Evolutionary conservation across 2,113 vertebrate species (phyloP).

Genomic region (Suricata suricatta): DNA sequence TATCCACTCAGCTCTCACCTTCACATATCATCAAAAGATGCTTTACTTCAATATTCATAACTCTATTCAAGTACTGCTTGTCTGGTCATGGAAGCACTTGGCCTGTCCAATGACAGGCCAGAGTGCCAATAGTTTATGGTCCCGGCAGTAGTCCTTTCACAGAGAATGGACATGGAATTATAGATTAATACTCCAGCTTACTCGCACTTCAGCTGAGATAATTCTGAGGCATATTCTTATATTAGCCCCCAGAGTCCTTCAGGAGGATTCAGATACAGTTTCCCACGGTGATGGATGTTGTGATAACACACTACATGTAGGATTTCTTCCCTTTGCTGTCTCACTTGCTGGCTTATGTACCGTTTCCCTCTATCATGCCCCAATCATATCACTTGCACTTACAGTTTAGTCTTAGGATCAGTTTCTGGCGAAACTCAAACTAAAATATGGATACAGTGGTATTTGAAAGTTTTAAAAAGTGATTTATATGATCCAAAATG

Average conservation of each 20-base stretch:
- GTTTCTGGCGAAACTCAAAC: background rate
- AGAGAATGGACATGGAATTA: background rate
- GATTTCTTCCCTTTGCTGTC: background rate
- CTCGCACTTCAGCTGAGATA: background rate
- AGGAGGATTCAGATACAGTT: background rate
- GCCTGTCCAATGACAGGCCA: background rate
- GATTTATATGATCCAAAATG: background rate
- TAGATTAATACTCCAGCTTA: background rate
- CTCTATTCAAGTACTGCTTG: background rate
- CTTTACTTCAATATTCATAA: background rate
- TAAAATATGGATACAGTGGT: background rate
- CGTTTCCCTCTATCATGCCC: background rate
- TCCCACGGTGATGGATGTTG: background rate
- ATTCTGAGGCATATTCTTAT: background rate
- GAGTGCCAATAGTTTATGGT: background rate
- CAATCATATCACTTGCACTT: background rate
- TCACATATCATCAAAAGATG: background rate
- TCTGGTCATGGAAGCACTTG: background rate
- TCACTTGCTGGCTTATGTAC: background rate
- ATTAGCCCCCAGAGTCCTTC: background rate
- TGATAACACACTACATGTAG: background rate
- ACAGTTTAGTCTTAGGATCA: constrained; percentile 12
- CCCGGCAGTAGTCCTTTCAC: background rate
- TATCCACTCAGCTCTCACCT: background rate
- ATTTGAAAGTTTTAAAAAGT: background rate